phyloP scores from a whole-genome alignment of 2,888 invertebrate species.

The Cataglyphis cursor region DNA sequence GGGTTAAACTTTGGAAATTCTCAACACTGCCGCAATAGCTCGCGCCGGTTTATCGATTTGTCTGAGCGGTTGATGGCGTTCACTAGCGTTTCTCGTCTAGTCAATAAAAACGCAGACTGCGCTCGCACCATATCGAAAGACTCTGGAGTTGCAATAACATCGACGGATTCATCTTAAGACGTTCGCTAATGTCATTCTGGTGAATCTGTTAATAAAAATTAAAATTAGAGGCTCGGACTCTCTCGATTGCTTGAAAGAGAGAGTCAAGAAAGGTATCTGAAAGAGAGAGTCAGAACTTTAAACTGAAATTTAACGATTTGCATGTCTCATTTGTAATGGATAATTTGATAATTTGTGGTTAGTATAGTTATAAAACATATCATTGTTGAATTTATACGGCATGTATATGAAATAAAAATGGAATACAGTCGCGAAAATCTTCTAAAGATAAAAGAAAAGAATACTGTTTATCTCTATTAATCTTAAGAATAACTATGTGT shows the following conservation, averaged over 20 bases:
- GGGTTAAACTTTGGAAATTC: conserved; percentile 69
- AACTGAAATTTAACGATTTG: not conserved
- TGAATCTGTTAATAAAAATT: not conserved
- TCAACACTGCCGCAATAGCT: conserved; percentile 61
- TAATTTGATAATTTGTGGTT: not conserved
- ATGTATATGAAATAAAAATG: not conserved
- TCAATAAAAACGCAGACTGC: conserved; percentile 65
- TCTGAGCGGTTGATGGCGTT: conserved; percentile 68
- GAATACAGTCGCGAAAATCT: not conserved
- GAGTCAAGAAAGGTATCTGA: not conserved
- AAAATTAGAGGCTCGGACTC: not conserved
- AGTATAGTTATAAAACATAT: not conserved
- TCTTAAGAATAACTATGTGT: not conserved
- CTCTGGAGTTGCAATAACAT: not conserved
- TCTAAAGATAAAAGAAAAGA: not conserved
- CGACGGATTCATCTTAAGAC: conserved; percentile 22
- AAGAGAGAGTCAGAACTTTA: not conserved
- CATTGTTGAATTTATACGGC: not conserved
- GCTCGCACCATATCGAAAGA: conserved; percentile 62
- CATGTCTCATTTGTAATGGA: not conserved
- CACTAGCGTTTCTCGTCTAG: conserved; percentile 69
- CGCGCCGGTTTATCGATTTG: conserved; percentile 79
- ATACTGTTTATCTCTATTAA: not conserved
- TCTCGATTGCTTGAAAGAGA: not conserved
- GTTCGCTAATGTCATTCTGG: not conserved